These are phyloP conservation scores for Mormyrus hasselquistii DNA, from an alignment of 2,797 vertebrate species.

Conservation along the genomic window DNA sequence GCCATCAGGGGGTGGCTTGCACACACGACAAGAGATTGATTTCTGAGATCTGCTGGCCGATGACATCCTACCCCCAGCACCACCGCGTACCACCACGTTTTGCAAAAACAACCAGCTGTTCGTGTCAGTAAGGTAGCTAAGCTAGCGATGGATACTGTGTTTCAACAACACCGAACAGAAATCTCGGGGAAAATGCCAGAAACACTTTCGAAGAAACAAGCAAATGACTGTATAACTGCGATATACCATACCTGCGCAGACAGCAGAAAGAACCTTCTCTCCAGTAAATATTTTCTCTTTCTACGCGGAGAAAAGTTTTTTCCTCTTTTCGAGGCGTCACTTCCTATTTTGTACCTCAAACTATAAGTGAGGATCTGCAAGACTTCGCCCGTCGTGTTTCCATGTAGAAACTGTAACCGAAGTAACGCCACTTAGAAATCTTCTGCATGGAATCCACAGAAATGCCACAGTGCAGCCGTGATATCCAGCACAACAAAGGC, in stretches of 20 bases:
- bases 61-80: not conserved
- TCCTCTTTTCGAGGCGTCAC: conserved; percentile 67
- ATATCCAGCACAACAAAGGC: not conserved
- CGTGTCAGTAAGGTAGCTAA: conserved; percentile 23
- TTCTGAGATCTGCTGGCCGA: not conserved
- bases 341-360: conserved; percentile 59
- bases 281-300: conserved; percentile 14
- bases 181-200: not conserved
- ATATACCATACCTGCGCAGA: not conserved
- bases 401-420: not conserved
- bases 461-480: not conserved
- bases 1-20: not conserved
- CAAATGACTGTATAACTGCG: not conserved
- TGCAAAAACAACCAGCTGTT: conserved; percentile 25
- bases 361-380: not conserved
- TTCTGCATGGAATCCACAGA: not conserved
- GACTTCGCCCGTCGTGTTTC: not conserved
- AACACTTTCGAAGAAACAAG: not conserved
- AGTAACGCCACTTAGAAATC: not conserved
- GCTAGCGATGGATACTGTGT: not conserved
- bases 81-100: not conserved
- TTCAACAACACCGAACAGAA: not conserved
- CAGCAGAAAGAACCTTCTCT: not conserved
- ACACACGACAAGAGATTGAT: not conserved
- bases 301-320: conserved; percentile 58